Base-by-base conservation (phyloP, 2,113 vertebrate species). In the Gnathonemus longibarbis region DNA sequence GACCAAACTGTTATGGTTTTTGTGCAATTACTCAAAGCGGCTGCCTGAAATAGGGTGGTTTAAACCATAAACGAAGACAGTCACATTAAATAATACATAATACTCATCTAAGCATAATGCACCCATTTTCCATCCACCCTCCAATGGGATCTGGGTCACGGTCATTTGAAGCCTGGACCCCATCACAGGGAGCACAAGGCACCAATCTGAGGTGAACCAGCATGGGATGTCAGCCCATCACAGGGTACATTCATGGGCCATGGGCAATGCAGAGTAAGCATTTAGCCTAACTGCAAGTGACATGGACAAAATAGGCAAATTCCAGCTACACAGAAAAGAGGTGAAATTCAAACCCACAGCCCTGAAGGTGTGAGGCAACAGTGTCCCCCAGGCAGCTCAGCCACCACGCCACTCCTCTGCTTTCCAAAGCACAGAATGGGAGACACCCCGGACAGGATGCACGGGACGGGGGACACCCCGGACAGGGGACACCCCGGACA, bases 1-100 rank as follows among this genome's bases (percentile, higher is more conserved):
- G 66, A 21, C 87, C 84, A 56, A 86, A 85, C 39, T 74, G 80
- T 89, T 56, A 62, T 89, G 42, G 24, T 84, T 88, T 80, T 70
- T 24, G 45, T n/a, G 48, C 31, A 48, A 46, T 45, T 46, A 10
- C 49, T 84, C 7, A 31, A 10, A 66, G 53, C 80, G 9, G 35
- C 48, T 53, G 31, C 27, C 27, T 66, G 11, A 86, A 46, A 84
- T n/a, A 45, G 35, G 15, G 52, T 56, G 80, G 8, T 62, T 62
- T 31, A 62, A 31, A n/a, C 17, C 49, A 53, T 1, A 49, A 70
- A 83, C 13, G 27, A 52, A 21, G 5, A 48, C 58, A 39, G 31
- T 0, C 21, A 62, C 53, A 2, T 58, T 56, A 56, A 42, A 53
- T 31, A 77, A 15, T 39, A 80, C 31, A 80, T 19, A 39, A 80